Base-by-base conservation (phyloP, 2,888 invertebrate species). In the Harmothoe impar region DNA sequence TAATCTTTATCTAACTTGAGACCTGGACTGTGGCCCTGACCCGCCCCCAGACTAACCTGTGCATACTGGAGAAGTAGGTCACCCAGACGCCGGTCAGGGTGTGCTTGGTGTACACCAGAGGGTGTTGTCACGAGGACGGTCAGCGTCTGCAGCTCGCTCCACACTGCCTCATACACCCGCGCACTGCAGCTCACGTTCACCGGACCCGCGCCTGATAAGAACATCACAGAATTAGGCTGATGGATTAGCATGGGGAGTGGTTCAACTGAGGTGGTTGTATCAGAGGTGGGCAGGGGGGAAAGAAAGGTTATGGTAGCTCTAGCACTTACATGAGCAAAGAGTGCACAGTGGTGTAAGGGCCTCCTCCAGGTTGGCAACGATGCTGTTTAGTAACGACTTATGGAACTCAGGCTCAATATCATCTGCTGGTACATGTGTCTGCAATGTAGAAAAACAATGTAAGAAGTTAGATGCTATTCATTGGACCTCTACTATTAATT, bases 121-220 rank as follows among this genome's bases (percentile, higher is more conserved):
- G 31, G 31, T 77, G 77, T 17, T 25, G 5, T 29, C 0, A 77
- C 77, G 5, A 81, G 20, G 35, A 81, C 35, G 33, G 35, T 15
- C 25, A 43, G 7, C 35, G 20, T 33, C 43, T 35, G 33, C 20
- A 81, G 81, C 35, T 81, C 81, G 35, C 23, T 15, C 81, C 81
- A 81, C 43, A 81, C 7, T 10, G 43, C 0, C 81, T 81, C 81
- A n/a, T 81, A 81, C 3, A 81, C 81, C 7, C 43, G 81, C n/a
- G 33, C 1, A 33, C 81, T 43, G n/a, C 81, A 81, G 81, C 81
- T 81, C 7, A 81, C 81, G n/a, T 81, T 81, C 33, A 81, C 81
- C 33, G 81, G 81, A 81, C 81, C 81, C 0, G 81, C 17, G 0
- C 81, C 81, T 81, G 43, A 81, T 15, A 77, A 20, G 17, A 68